Evolutionary conservation across 2,888 invertebrate species (phyloP), one percentile per base, ranked within the genome.

Genomic region (Cremastobaeus sp.): DNA sequence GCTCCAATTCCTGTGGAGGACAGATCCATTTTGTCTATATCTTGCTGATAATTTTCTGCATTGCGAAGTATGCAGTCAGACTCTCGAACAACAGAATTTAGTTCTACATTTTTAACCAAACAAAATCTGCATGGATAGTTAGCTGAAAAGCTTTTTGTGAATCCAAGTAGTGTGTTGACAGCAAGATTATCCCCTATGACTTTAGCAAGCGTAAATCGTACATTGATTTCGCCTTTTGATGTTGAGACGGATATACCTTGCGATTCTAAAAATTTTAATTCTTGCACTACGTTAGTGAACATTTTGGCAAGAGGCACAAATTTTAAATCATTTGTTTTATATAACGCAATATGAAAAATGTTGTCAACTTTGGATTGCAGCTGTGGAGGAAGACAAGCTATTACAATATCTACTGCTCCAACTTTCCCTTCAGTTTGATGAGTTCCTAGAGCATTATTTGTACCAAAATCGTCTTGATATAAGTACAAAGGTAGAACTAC

Each of bases 131-230:
- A 71, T 12, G 69, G 52, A 45, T 18, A 21, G 28, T 41, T 17
- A 5, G 18, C 20, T 20, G 48, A 59, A 60, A 68, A 76, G 54
- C 54, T 54, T 41, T 41, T 43, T 12, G 54, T 21, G 18, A 75
- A 72, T 17, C 75, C 71, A 12, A 71, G 37, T 3, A 68, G 4
- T 11, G 66, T 45, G 41, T 75, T 47, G 15, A 68, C 21, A 9
- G 68, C 72, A 30, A 76, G 59, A 41, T 76, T 76, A 28, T 76
- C 65, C 6, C 72, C 68, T 43, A 73, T 66, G 14, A 69, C 64
- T 32, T 62, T 62, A 21, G 35, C 50, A 12, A 71, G 28, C 17
- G 21, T 39, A 18, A 68, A 72, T 21, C 69, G 57, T 11, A 59
- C 18, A 52, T 65, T 25, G 11, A 20, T 17, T 12, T 28, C 15